Evolutionary conservation across 2,113 vertebrate genomes (phyloP), one percentile per base, ranked within the genome.

Genomic region (Zeus faber): DNA sequence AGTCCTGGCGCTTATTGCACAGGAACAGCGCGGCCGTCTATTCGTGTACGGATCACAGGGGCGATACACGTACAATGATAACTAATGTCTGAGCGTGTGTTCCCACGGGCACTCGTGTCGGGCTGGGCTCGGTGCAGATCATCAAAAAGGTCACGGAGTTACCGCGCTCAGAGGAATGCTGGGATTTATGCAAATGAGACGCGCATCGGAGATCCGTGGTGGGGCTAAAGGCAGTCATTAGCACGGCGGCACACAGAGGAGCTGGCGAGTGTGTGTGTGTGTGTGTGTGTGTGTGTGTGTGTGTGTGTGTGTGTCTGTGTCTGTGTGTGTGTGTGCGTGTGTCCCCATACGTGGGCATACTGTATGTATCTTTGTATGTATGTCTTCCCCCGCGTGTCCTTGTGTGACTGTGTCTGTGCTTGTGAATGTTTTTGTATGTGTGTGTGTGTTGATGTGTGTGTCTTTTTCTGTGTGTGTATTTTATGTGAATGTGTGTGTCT

Each of bases 211-310:
- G 77, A 79, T 86, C 76, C 78, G 77, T 68, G 60, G 73, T 65
- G 77, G 62, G 71, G 74, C 85, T 85, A 74, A 82, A 76, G 77
- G 81, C 77, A 54, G 70, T 84, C 85, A 81, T 80, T 81, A 86
- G 74, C 62, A 64, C 62, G 61, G 75, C 69, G 16, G 68, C 79
- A 50, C 62, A 71, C 68, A 37, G 68, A 62, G 55, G 54, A 67
- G 58, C 18, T 54, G 48, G n/a, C n/a, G n/a, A n/a, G n/a, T n/a
- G n/a, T n/a, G n/a, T n/a, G n/a, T n/a, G n/a, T n/a, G n/a, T n/a
- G n/a, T n/a, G n/a, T n/a, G n/a, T n/a, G n/a, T n/a, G n/a, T n/a
- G n/a, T n/a, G n/a, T n/a, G n/a, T n/a, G n/a, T n/a, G 58, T 39
- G 43, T 46, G 58, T 72, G 62, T 59, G 70, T 73, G 50, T 49